Evolutionary conservation across 2,888 invertebrate species (phyloP).

Genomic region (Elmis aenea): DNA sequence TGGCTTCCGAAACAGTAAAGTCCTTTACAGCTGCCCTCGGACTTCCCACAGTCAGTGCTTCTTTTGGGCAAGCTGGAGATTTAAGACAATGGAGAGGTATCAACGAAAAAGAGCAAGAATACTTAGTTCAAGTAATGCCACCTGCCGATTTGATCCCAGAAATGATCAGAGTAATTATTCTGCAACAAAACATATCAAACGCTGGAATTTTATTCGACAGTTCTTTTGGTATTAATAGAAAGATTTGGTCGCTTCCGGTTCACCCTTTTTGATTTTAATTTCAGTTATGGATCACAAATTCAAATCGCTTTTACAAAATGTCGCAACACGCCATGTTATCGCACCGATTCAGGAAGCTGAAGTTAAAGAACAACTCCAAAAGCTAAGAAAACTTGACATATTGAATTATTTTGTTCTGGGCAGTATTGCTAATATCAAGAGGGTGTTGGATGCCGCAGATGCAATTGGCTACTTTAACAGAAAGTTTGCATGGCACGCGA

Average conservation of each 20-base stretch:
- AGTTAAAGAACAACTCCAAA: slow-evolving; percentile 63
- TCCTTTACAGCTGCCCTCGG: slow-evolving; percentile 75
- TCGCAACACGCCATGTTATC: slow-evolving; percentile 86
- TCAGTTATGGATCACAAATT: slow-evolving; percentile 91
- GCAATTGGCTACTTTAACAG: slow-evolving; percentile 69
- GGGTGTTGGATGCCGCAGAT: slow-evolving; percentile 54
- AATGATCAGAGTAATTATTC: slow-evolving; percentile 74
- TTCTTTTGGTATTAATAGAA: slow-evolving; percentile 71
- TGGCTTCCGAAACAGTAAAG: slow-evolving; percentile 79
- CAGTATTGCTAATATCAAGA: slow-evolving; percentile 61
- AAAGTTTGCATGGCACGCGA: slow-evolving; percentile 83
- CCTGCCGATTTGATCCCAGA: slow-evolving; percentile 83
- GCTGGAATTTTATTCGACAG: slow-evolving; percentile 89
- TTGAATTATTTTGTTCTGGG: slow-evolving; percentile 87
- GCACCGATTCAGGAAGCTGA: slow-evolving; percentile 55
- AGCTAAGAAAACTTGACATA: slow-evolving; percentile 75
- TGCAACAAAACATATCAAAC: slow-evolving; percentile 81
- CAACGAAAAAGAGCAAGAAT: slow-evolving; percentile 63
- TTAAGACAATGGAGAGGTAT: slow-evolving; percentile 77
- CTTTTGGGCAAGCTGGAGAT: slow-evolving; percentile 81
- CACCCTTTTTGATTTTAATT: slow-evolving; percentile 16
- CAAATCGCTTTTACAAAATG: slow-evolving; percentile 82
- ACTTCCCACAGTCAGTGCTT: slow-evolving; percentile 77
- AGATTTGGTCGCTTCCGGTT: too few relatives aligned
- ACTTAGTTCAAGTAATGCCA: slow-evolving; percentile 77